These are phyloP conservation scores for Acrobasis suavella DNA, from an alignment of 2,888 invertebrate species.

Conservation along the genomic window DNA sequence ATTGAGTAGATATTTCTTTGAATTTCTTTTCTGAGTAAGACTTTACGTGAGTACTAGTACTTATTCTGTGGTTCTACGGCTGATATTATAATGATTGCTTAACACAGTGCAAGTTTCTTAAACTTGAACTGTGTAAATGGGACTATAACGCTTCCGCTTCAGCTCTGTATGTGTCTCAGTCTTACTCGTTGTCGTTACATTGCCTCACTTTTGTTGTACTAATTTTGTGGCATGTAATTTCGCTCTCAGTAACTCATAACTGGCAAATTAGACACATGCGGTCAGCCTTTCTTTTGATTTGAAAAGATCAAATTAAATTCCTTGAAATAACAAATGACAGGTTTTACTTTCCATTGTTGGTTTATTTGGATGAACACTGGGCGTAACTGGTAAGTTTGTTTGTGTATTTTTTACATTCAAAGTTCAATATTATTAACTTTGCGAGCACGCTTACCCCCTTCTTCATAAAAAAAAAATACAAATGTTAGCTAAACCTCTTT, in stretches of 20 bases:
- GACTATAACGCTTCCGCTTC: neutral
- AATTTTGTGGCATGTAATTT: constrained; percentile 37
- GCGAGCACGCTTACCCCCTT: no score
- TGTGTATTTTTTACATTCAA: no score
- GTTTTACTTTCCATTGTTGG: neutral
- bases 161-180: neutral
- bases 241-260: neutral
- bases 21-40: no score
- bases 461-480: no score
- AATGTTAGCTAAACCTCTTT: no score
- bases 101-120: no score
- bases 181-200: constrained; percentile 35
- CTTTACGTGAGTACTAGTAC: no score
- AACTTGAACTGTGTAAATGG: no score
- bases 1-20: no score
- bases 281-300: constrained; percentile 4
- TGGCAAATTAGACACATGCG: constrained; percentile 7
- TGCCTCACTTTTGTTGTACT: constrained; percentile 49
- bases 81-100: no score
- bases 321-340: neutral
- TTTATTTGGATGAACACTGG: neutral
- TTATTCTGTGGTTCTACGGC: no score
- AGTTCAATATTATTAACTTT: no score
- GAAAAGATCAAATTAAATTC: neutral
- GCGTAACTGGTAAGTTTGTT: neutral